These are phyloP conservation scores for Noctua pronuba DNA, from an alignment of 2,888 invertebrate genomes.

Conservation along the genomic window DNA sequence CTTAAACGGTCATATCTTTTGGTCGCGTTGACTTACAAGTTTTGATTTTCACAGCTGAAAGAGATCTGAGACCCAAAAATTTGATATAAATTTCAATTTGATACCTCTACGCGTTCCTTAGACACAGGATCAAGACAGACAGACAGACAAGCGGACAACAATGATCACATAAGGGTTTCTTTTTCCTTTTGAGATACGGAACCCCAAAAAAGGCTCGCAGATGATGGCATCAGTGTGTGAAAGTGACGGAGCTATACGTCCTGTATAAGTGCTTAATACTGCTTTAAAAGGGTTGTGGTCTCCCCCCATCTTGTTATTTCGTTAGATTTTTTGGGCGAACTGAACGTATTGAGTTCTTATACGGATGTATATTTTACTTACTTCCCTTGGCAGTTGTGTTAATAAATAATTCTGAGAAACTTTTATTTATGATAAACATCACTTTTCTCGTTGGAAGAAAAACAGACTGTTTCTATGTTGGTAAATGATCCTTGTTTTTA, in stretches of 20 bases:
- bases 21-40: too few relatives aligned
- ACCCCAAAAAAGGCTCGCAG: too few relatives aligned
- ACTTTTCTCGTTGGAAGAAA: constrained; percentile 19
- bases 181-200: too few relatives aligned
- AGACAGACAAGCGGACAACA: too few relatives aligned
- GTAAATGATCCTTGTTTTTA: not conserved
- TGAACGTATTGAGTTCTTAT: constrained; percentile 12
- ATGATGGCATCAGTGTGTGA: not conserved
- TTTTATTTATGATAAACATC: constrained; percentile 36
- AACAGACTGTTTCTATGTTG: constrained; percentile 4
- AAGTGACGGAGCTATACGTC: not conserved
- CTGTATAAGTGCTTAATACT: not conserved
- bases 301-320: constrained; percentile 31
- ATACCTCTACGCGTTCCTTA: too few relatives aligned
- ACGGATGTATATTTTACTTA: constrained; percentile 41
- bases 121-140: too few relatives aligned
- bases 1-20: too few relatives aligned
- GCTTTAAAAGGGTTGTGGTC: not conserved
- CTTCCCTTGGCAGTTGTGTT: constrained; percentile 39
- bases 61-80: too few relatives aligned
- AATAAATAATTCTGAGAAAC: constrained; percentile 37
- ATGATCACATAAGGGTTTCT: too few relatives aligned
- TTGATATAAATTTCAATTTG: too few relatives aligned
- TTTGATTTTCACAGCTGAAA: too few relatives aligned
- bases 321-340: constrained; percentile 44